Percentiles rank a stretch among this genome's conserved stretches.
These are phyloP conservation scores for Gobio gobio DNA, from an alignment of 2,113 vertebrate genomes.

Conservation along the genomic window DNA sequence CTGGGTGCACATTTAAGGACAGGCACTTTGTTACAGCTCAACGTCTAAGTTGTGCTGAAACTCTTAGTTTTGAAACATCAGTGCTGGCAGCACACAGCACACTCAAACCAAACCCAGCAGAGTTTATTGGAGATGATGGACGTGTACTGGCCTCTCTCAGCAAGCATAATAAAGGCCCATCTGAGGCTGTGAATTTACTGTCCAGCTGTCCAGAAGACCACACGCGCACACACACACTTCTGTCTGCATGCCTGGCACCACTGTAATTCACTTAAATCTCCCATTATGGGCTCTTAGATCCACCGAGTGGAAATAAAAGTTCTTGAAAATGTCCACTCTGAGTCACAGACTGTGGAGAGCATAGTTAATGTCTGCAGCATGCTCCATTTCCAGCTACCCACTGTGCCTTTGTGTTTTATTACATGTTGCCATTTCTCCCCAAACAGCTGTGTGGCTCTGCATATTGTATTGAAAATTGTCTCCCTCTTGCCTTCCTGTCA, in stretches of 20 bases:
- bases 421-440: conserved; percentile 2
- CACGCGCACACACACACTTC: not conserved
- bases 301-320: conserved; percentile 25
- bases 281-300: conserved; percentile 11
- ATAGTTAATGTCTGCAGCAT: not conserved
- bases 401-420: conserved; percentile 3
- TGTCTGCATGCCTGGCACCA: not conserved
- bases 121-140: conserved; percentile 35
- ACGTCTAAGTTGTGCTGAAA: not conserved
- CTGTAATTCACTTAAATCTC: conserved; percentile 32
- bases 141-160: conserved; percentile 16
- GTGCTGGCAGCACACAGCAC: not conserved
- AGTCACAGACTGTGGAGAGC: not conserved
- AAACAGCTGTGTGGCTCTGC: conserved; percentile 6
- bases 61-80: not conserved
- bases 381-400: not conserved
- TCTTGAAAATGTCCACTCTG: conserved; percentile 35
- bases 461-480: conserved; percentile 3
- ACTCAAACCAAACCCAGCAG: not conserved
- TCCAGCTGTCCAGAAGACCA: not conserved
- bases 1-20: not conserved
- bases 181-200: conserved; percentile 27
- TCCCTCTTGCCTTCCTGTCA: not conserved
- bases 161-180: conserved; percentile 15
- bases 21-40: not conserved